phyloP scores from a whole-genome alignment of 64 coral and sea anemone genomes.

The Platygyra sinensis region DNA sequence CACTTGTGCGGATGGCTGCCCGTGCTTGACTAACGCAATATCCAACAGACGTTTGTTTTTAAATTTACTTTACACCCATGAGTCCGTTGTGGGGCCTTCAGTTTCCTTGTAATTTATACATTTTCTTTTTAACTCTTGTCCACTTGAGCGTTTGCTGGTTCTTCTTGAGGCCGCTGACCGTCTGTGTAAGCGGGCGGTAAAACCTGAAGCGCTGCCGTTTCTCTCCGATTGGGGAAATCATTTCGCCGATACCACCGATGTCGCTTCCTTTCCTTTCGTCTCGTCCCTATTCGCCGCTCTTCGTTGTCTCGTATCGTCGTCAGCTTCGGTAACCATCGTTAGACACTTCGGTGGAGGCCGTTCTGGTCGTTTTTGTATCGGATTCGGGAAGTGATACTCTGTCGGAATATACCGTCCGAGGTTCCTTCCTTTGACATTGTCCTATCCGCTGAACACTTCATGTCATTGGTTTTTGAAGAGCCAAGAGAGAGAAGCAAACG shows the following conservation, averaged over 20 bases:
- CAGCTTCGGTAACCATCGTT: conserved; percentile 83
- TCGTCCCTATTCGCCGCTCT: conserved; percentile 16
- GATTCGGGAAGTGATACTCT: conserved; percentile 67
- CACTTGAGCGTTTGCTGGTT: conserved; percentile 68
- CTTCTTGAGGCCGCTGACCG: conserved; percentile 27
- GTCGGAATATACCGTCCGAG: conserved; percentile 66
- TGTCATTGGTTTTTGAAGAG: too few relatives aligned
- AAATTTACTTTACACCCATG: conserved; percentile 21
- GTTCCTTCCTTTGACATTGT: conserved; percentile 33
- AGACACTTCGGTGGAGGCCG: conserved; percentile 33
- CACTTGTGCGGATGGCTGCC: background rate
- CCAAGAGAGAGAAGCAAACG: too few relatives aligned
- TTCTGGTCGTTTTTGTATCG: conserved; percentile 20
- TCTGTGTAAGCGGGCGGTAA: conserved; percentile 68
- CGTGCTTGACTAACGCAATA: background rate
- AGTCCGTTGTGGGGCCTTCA: background rate
- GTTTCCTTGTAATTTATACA: conserved; percentile 58
- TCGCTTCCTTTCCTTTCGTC: conserved; percentile 73
- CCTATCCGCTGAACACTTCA: too few relatives aligned
- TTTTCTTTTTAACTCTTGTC: conserved; percentile 93
- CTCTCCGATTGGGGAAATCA: conserved; percentile 21
- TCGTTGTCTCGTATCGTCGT: conserved; percentile 58
- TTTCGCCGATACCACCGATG: conserved; percentile 56
- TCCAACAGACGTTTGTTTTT: background rate
- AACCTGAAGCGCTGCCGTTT: background rate